These are phyloP conservation scores for Phyllotreta cruciferae DNA, from an alignment of 2,888 invertebrate genomes.

Conservation along the genomic window DNA sequence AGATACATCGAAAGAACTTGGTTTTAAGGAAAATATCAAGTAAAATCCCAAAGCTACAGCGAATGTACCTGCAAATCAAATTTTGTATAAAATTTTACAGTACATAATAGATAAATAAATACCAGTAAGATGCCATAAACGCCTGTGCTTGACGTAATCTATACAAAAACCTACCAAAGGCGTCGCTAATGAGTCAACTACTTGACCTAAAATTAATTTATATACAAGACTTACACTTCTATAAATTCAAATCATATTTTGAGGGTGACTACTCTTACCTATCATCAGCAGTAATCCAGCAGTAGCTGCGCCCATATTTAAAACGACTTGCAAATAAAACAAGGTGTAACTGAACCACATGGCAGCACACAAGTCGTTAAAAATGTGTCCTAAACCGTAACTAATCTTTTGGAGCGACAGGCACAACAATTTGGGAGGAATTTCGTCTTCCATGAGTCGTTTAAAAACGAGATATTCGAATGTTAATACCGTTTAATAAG, in stretches of 20 bases:
- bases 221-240: not conserved
- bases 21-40: conserved; percentile 77
- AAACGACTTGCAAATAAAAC: conserved; percentile 75
- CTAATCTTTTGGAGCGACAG: conserved; percentile 61
- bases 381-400: conserved; percentile 80
- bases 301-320: conserved; percentile 65
- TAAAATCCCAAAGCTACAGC: conserved; percentile 79
- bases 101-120: not conserved
- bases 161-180: conserved; percentile 84
- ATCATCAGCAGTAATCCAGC: conserved; percentile 75
- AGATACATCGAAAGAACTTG: conserved; percentile 61
- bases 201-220: conserved; percentile 68
- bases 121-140: conserved; percentile 88
- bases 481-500: not conserved
- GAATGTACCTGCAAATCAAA: conserved; percentile 63
- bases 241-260: conserved; percentile 13
- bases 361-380: conserved; percentile 91
- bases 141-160: conserved; percentile 79
- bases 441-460: conserved; percentile 15
- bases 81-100: not conserved
- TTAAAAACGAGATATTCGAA: not conserved
- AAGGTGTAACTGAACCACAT: conserved; percentile 95
- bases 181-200: conserved; percentile 86
- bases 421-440: conserved; percentile 29
- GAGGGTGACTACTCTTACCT: conserved; percentile 56